Conservation (phyloP, 1,140 invertebrate species). For the Drosophila miranda region DNA sequence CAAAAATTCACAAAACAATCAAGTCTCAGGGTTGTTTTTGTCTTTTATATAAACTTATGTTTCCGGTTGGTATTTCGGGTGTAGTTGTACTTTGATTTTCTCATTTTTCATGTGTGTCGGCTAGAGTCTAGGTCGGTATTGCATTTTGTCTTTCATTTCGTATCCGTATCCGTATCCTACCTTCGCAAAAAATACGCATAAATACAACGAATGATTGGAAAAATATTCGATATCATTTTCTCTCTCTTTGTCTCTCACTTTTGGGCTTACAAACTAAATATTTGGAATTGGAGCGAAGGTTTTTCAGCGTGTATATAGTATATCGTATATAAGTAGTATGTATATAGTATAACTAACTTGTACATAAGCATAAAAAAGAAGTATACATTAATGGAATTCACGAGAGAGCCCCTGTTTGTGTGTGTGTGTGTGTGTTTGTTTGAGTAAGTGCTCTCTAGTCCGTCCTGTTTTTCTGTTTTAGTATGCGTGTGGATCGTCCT, state of each 20-base stretch:
- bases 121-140: slow-evolving; percentile 43
- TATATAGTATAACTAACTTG: slow-evolving; percentile 48
- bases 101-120: slow-evolving; percentile 33
- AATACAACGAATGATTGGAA: slow-evolving; percentile 45
- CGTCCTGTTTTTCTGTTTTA: slow-evolving; percentile 9
- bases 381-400: slow-evolving; percentile 61
- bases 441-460: slow-evolving; percentile 2
- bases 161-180: slow-evolving; percentile 20
- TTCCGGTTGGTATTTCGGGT: slow-evolving; percentile 52
- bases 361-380: slow-evolving; percentile 37
- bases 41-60: slow-evolving; percentile 42
- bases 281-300: slow-evolving; percentile 79
- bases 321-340: slow-evolving; percentile 26
- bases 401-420: slow-evolving; percentile 18
- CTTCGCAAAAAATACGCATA: slow-evolving; percentile 23
- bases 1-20: no score
- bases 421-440: neutral
- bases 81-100: slow-evolving; percentile 60
- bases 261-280: slow-evolving; percentile 68
- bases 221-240: slow-evolving; percentile 45
- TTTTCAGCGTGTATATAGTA: slow-evolving; percentile 28
- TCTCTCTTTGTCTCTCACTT: slow-evolving; percentile 22
- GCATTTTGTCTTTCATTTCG: slow-evolving; percentile 52
- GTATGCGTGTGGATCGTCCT: slow-evolving; percentile 11
- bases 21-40: slow-evolving; percentile 59